Evolutionary conservation across 2,797 vertebrate species (phyloP), one percentile per base, ranked within the genome.

Genomic region (Aplochiton taeniatus): DNA sequence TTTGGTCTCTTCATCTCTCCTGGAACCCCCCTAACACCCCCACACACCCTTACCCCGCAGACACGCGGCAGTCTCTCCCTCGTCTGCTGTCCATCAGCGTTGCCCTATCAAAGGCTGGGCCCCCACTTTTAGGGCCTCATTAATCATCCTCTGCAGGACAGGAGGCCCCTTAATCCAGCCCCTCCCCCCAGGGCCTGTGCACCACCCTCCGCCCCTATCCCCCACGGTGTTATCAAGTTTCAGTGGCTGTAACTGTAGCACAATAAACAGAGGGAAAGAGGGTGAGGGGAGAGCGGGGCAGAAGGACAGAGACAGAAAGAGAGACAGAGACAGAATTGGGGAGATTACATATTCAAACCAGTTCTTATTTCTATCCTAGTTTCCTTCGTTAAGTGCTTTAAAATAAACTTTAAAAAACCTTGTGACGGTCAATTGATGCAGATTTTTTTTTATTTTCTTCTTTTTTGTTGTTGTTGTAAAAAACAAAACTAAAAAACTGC

Each of bases 201-300:
- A 41, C 61, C 50, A 75, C 77, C 84, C 82, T 78, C 83, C 67
- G 48, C 84, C 85, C 83, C 77, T 83, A 88, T 85, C 88, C 89
- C 86, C 89, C 83, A 84, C 73, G 85, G 88, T 81, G 87, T 90
- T 88, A 91, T 92, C 90, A 89, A 82, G 89, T 92, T 92, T 91
- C 90, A 89, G 83, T 80, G 83, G 88, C 88, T 89, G 89, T 90
- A 89, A 92, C 90, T 90, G 85, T 90, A 90, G 89, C 88, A 89
- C 89, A 90, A 91, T 89, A 90, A 90, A 91, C 88, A 89, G 81
- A 78, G 79, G 77, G 50, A 16, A 44, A 13, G 57, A 66, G 81
- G 4, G 17, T 4, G 1, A 79, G 83, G 79, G 71, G 77, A 70
- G 59, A 50, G 43, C 41, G 42, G 18, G 11, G 43, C 31, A 11